Base-by-base conservation (phyloP, 1,140 invertebrate genomes). In the Doryteuthis pealeii region DNA sequence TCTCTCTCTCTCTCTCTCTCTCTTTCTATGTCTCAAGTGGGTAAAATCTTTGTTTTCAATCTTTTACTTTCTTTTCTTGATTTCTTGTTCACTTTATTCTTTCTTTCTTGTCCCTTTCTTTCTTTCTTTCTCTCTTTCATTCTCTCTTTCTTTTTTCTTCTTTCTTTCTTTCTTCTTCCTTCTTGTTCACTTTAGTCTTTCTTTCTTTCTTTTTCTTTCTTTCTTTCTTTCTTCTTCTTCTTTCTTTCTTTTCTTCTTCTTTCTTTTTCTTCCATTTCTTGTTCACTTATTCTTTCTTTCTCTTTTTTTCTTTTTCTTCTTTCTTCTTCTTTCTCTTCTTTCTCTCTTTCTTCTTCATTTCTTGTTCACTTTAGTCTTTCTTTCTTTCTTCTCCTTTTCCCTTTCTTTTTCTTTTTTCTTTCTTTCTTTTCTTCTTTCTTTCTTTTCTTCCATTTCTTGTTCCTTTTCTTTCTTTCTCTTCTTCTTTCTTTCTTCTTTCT, bases 271-370 rank as follows among this genome's bases (percentile, higher is more conserved):
- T 15, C 15, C 15, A 2, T 28, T 28, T 58, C 54, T 15, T 4
- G 4, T 6, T 28, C 54, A 18, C 15, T 28, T 28, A 5, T 28
- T 28, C 26, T 4, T 28, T 4, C 4, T 28, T 18, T 2, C 15
- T 28, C 15, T 28, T 18, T 18, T 15, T 15, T 28, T 28, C 54
- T 4, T 28, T n/a, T 28, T 28, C 73, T 74, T 69, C 73, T 33
- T 74, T 49, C 58, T 69, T 74, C 73, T 74, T 69, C 73, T 69
- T 74, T 69, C 73, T 69, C 35, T 69, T 73, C 69, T 73, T 66
- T 73, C 73, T 73, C 73, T 73, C 73, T 73, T 66, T 73, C 73
- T 73, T 66, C 28, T 66, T 73, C 74, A 33, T 33, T 73, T 35
- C 73, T 8, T 75, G 32, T 75, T 18, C 72, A 1, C 72, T 18